These are phyloP conservation scores for Mizuhopecten yessoensis DNA, from an alignment of 1,140 invertebrate genomes.

Conservation along the genomic window DNA sequence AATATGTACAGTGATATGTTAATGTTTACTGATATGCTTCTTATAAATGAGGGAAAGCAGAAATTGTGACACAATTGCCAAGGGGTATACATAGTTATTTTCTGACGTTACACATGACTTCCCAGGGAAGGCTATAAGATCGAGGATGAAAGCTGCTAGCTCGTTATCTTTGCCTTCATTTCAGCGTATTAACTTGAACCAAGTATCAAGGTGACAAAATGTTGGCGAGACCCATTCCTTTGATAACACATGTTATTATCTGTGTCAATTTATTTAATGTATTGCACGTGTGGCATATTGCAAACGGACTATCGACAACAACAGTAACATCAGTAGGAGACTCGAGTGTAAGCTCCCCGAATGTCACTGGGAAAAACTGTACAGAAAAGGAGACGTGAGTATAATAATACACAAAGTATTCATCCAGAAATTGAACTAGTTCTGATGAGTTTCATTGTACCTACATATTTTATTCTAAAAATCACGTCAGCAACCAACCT, in stretches of 20 bases:
- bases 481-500: too few species aligned
- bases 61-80: neutral
- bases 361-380: neutral
- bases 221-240: neutral
- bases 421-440: too few species aligned
- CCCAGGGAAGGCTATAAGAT: neutral
- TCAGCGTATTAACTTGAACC: too few species aligned
- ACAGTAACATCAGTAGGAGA: neutral
- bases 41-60: neutral
- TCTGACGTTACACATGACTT: conserved; percentile 12
- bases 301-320: neutral
- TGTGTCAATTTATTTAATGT: neutral
- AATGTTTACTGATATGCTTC: too few species aligned
- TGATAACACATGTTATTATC: neutral
- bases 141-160: neutral
- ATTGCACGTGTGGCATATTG: neutral
- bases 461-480: too few species aligned
- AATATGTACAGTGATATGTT: neutral
- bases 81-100: neutral
- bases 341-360: neutral
- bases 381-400: neutral
- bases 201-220: neutral
- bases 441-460: too few species aligned
- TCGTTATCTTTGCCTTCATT: neutral
- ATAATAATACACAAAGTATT: too few species aligned